phyloP scores from a whole-genome alignment of 2,888 invertebrate species.

The Cosmia trapezina region DNA sequence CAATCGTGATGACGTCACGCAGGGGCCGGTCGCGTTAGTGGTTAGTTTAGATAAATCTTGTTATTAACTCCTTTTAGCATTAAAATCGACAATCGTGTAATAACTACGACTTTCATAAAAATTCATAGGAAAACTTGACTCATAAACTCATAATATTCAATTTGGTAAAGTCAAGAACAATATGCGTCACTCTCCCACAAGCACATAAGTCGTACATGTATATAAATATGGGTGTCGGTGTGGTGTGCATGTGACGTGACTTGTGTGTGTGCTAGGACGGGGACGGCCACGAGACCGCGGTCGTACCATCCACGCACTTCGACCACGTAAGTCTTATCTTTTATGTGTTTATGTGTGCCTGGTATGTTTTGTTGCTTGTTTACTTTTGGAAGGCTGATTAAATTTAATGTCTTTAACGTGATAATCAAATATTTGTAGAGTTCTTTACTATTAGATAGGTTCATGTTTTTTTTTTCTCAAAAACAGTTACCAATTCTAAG shows the following conservation, averaged over 20 bases:
- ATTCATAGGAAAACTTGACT: constrained; percentile 1
- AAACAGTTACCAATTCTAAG: not conserved
- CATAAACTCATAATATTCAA: not conserved
- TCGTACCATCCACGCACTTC: constrained; percentile 85
- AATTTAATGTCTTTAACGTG: not conserved
- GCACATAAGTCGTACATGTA: constrained; percentile 68
- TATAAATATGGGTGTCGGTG: constrained; percentile 81
- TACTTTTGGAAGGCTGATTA: constrained; percentile 45
- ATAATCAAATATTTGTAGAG: not conserved
- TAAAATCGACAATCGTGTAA: not conserved
- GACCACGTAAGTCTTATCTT: constrained; percentile 82
- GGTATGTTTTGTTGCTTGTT: constrained; percentile 32
- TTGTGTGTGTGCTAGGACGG: constrained; percentile 87
- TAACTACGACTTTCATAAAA: not conserved
- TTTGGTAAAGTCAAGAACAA: not conserved
- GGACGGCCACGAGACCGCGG: constrained; percentile 85
- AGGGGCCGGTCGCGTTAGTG: no score
- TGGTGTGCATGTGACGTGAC: constrained; percentile 82
- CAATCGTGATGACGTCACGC: no score
- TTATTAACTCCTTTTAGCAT: not conserved
- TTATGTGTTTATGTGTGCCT: constrained; percentile 42
- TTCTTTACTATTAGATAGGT: not conserved
- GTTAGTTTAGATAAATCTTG: not conserved
- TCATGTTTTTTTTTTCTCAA: not conserved
- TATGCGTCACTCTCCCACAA: constrained; percentile 33